These are phyloP conservation scores for Oreochromis tanganicae DNA, from an alignment of 2,113 vertebrate species.

Conservation along the genomic window DNA sequence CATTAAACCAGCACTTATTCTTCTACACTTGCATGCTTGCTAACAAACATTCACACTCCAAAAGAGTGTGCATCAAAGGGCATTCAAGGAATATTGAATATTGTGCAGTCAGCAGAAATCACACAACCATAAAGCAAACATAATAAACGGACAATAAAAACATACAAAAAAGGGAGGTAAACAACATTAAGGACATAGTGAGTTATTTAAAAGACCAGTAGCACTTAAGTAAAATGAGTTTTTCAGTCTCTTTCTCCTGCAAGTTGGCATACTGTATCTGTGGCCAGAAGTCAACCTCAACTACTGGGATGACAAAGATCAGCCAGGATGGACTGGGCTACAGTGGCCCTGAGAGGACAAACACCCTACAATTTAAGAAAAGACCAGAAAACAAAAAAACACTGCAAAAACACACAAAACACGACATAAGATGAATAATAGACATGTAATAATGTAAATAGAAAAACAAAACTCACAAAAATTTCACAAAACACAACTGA, in stretches of 20 bases:
- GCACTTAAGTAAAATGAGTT: neutral
- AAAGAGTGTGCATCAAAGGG: neutral
- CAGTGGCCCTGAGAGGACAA: neutral
- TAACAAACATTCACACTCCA: neutral
- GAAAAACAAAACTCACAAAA: neutral
- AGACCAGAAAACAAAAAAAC: neutral
- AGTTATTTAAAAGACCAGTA: neutral
- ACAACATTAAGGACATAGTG: neutral
- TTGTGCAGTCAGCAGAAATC: neutral
- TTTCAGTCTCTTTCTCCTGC: neutral
- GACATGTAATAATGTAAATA: neutral
- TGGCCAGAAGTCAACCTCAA: neutral
- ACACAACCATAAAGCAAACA: neutral
- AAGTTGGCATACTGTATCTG: neutral
- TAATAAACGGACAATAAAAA: neutral
- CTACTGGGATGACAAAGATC: neutral
- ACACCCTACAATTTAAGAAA: neutral
- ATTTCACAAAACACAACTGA: neutral
- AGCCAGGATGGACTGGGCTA: neutral
- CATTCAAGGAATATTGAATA: neutral
- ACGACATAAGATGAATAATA: neutral
- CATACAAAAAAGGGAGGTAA: neutral
- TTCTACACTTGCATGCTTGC: neutral
- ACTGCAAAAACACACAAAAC: neutral
- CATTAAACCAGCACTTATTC: neutral